Evolutionary conservation across 2,113 vertebrate genomes (phyloP), one percentile per base, ranked within the genome.

Genomic region (Aleadryas rufinucha): DNA sequence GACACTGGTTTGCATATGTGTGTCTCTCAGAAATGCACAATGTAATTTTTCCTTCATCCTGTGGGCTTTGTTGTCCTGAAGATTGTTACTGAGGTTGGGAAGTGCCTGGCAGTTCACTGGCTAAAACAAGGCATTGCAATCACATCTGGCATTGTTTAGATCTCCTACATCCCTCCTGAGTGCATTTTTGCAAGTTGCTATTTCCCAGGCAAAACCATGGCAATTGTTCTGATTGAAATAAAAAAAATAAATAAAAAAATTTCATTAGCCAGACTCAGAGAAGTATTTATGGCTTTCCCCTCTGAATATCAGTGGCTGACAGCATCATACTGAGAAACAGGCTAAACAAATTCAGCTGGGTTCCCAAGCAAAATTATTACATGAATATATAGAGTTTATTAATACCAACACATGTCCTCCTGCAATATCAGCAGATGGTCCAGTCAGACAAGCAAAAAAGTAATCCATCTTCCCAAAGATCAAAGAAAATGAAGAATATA

Each of bases 21-120:
- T 57, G 26, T 63, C 33, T 77, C 60, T 13, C 57, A 93, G 39
- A 96, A 91, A 83, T 61, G 70, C 50, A 65, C 35, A 79, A 3
- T 86, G 44, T 74, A 11, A 30, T 89, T 95, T 89, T 84, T 47
- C 53, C 90, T 69, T 74, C 61, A 16, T 86, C 54, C 89, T 92
- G 65, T 93, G 89, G 74, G 65, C 81, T 95, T 80, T 89, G 89
- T 93, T 60, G 66, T 76, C 56, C 64, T 89, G 69, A 93, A 89
- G 76, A 41, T 27, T 42, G 39, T 87, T 76, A 17, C 59, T 64
- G 70, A 60, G 56, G 59, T 21, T 76, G 87, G 69, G 83, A 90
- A 49, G 57, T 65, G 87, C 79, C 56, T 96, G 82, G 87, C 94
- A 94, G 69, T 42, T 63, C 71, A n/a, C 31, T 83, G 80, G 35